A percentile compares a stretch with the other conserved stretches of the same genome.
Evolutionary conservation across 2,113 vertebrate species (phyloP).

Genomic region (Xenopus tropicalis): DNA sequence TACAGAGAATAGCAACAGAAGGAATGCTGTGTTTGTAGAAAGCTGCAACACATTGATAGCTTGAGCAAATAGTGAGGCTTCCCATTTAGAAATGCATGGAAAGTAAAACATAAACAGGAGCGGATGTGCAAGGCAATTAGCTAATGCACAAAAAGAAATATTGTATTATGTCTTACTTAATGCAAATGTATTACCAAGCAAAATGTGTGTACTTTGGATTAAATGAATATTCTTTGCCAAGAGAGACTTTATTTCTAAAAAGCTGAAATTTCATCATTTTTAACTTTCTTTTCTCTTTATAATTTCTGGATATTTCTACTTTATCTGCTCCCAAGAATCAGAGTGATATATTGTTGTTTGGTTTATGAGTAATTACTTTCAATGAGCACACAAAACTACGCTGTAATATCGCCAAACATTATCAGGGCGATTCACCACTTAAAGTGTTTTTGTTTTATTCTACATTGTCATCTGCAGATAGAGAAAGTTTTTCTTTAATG

Average conservation of each 20-base stretch:
- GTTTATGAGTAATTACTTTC: no score
- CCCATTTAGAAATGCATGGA: constrained; percentile 19
- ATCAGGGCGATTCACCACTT: no score
- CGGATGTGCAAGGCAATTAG: constrained; percentile 34
- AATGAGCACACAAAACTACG: no score
- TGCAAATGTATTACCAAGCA: constrained; percentile 10
- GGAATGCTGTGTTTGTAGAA: constrained; percentile 38
- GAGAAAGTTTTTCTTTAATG: no score
- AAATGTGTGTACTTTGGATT: background rate
- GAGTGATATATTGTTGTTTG: no score
- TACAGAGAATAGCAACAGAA: constrained; percentile 45
- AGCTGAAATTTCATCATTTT: background rate
- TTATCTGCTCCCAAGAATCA: no score
- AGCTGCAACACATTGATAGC: constrained; percentile 45
- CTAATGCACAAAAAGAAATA: constrained; percentile 27
- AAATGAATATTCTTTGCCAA: background rate
- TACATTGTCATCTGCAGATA: no score
- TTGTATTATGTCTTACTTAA: constrained; percentile 21
- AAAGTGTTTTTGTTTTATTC: no score
- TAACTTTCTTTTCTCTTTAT: background rate
- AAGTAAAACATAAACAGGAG: constrained; percentile 32
- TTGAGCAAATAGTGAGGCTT: constrained; percentile 33
- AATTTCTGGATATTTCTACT: no score
- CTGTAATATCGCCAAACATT: no score
- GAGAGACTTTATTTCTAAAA: background rate